Evolutionary conservation across 2,113 vertebrate species (phyloP), one percentile per base, ranked within the genome.

Genomic region (Rhynchomys soricoides): DNA sequence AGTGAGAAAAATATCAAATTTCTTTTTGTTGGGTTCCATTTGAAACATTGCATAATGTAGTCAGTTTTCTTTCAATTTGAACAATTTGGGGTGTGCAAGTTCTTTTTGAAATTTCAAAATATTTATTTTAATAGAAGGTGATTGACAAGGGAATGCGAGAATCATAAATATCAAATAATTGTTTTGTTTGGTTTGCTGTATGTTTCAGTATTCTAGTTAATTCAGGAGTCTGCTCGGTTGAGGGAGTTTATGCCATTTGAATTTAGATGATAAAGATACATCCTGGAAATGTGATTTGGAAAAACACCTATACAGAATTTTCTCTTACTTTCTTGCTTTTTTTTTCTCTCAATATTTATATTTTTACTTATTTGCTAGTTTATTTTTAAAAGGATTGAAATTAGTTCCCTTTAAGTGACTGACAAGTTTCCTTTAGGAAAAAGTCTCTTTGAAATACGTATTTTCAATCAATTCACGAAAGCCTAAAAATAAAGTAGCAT

Each of bases 31-130:
- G 55, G n/a, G 73, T 79, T 5, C 21, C 68, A 40, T 96, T 94
- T 95, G 74, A 89, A 95, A 79, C 34, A 83, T 52, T 90, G 37
- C 9, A 73, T 73, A 90, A 96, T 62, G 1, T 73, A 95, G 43
- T 68, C 31, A 88, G 19, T 89, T 95, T 91, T 89, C 89, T 88
- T 92, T 77, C 21, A 95, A 64, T 95, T 48, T 86, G 71, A 96
- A 91, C 57, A 86, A 86, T 7, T n/a, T 24, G 93, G 29, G 62
- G 21, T 59, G 21, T 59, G 71, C 31, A 83, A 40, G 75, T 75
- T 7, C 83, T 96, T 93, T 95, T 94, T 90, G 37, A 95, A 95
- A 93, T 86, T 96, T 71, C 89, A 86, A 94, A 91, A 96, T 97
- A 95, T 77, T 96, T 95, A 94, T 95, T 77, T 64, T 95, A 96